Evolutionary conservation across 1,140 invertebrate genomes (phyloP), one percentile per base, ranked within the genome.

Genomic region (Portunus trituberculatus): DNA sequence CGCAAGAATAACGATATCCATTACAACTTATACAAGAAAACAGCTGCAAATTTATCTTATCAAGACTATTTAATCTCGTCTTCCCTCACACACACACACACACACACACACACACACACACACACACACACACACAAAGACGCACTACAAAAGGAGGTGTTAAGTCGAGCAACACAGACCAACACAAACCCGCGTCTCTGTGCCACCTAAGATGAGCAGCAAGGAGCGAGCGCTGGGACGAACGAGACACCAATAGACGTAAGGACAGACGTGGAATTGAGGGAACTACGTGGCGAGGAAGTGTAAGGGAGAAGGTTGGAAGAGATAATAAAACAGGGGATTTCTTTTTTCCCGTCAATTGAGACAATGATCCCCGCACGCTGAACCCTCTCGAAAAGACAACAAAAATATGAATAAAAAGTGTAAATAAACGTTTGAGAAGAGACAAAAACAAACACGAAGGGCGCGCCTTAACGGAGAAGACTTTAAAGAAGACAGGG

Each of bases 91-190:
- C 76, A 83, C 76, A 1, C 76, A 1, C 76, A 1, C 76, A 1
- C 76, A 1, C 76, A 1, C 76, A 1, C 76, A 1, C 3, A 39
- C 86, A 29, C n/a, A 88, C 32, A 88, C n/a, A 29, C 86, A 88
- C 86, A 88, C n/a, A 88, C 86, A 88, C 86, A 39, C 86, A 88
- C 86, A 88, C 86, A 39, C 86, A 88, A 3, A 88, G 3, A 29
- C 32, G 12, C 86, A 88, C n/a, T 4, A n/a, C n/a, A 88, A 39
- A 39, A 6, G 39, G 39, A 1, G 1, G 39, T 39, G 39, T 39
- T 6, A 39, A 39, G 39, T 39, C 39, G 39, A 39, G 39, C 39
- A 39, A 39, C 39, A 39, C 39, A 39, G 6, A 39, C 39, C 39
- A 39, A 39, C 39, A 39, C 39, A 39, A 39, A 39, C 39, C 1